Percentiles rank a stretch among this genome's conserved stretches.
phyloP scores from a whole-genome alignment of 1,140 invertebrate genomes.

The Lucilia sericata region DNA sequence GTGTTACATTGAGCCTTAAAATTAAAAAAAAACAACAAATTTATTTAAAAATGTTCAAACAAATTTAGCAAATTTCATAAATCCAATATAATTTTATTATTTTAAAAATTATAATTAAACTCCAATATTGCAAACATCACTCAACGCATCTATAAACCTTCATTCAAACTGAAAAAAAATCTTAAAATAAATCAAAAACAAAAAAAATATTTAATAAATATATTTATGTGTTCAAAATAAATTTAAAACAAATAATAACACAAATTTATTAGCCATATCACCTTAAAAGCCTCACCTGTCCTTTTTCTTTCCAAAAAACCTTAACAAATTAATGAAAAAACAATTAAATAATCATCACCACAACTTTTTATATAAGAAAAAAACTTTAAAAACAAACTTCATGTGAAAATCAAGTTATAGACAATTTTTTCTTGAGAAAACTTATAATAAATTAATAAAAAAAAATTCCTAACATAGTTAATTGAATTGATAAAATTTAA shows the following conservation, averaged over 20 bases:
- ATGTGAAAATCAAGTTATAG: not conserved
- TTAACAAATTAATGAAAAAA: no score
- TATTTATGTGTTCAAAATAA: conserved; percentile 38
- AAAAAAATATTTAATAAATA: not conserved
- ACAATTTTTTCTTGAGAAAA: conserved; percentile 19
- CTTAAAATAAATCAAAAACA: not conserved
- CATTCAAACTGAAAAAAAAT: no score
- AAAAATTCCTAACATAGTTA: conserved; percentile 40
- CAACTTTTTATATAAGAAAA: conserved; percentile 26
- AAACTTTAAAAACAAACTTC: not conserved
- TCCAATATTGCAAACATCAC: not conserved
- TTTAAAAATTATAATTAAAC: no score
- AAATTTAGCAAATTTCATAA: no score
- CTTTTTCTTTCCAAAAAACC: not conserved
- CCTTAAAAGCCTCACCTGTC: conserved; percentile 11
- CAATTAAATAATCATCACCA: not conserved
- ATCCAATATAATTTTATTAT: no score
- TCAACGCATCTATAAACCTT: not conserved
- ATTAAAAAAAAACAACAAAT: not conserved
- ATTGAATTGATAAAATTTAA: conserved; percentile 33
- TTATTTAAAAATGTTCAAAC: no score
- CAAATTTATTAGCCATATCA: conserved; percentile 35
- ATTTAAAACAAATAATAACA: not conserved
- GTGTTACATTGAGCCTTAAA: conserved; percentile 27
- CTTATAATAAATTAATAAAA: not conserved